Base-by-base conservation (phyloP, 2,888 invertebrate genomes). In the Danaus chrysippus region DNA sequence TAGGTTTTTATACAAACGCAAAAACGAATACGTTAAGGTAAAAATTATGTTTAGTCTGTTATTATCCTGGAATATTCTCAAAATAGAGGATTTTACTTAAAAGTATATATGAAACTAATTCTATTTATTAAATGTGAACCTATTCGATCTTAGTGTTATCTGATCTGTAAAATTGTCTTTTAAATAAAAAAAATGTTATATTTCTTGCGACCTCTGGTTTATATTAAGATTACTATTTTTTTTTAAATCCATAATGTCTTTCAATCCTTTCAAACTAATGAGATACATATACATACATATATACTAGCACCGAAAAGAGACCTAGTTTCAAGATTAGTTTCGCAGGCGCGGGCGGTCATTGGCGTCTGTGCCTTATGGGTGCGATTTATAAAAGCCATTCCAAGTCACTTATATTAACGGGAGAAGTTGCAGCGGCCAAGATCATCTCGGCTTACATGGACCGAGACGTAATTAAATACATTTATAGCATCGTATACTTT, bases 401-500 rank as follows among this genome's bases (percentile, higher is more conserved):
- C 42, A 56, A 56, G 49, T 62, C 54, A 49, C 61, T 68, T 65
- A 66, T 58, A 65, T 61, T 66, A 65, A 65, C 62, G 62, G 62
- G 54, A 23, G 44, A 66, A 64, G 61, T 64, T 68, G 64, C 42
- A 49, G 60, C 54, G 43, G 60, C 42, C 54, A 43, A 43, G 59
- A 61, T 65, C 56, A 63, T 62, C 59, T 55, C 59, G 62, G 59
- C 62, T 66, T 66, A 64, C 60, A 64, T 59, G 66, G 60, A 65
- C 62, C 42, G 59, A 63, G 59, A 61, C 56, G 64, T 64, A 70
- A 70, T 70, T 67, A 68, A 69, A 66, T 69, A 68, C 64, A 64
- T 70, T 70, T 67, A 68, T 64, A 65, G 65, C 66, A 62, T 66
- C 70, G 67, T 70, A 68, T 67, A 70, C 63, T 68, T 70, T 70